Evolutionary conservation across 1,140 invertebrate genomes (phyloP), one percentile per base, ranked within the genome.

Genomic region (Drosophila obscura): DNA sequence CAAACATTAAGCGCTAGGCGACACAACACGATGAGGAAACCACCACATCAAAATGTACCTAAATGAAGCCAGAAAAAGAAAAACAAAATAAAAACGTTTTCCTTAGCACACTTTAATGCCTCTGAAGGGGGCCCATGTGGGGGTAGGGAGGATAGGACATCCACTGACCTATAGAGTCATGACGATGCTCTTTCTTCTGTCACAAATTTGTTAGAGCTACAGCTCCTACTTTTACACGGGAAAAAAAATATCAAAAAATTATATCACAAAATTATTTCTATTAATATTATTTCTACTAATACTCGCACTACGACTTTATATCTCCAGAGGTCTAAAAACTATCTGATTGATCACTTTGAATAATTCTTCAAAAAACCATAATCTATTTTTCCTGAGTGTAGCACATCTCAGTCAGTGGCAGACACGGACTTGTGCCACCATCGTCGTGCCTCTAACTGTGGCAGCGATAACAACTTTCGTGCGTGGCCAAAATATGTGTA

Each of bases 381-480:
- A 19, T 19, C 19, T 19, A 1, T 1, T 67, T 16, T 57, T 59
- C 43, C 39, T 41, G 15, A 61, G 31, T 55, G 49, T 45, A 49
- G 53, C 28, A 39, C 31, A 41, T 41, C 35, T 67, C 52, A 48
- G 48, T 41, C 39, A 35, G 45, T 39, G 59, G 69, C 79, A 65
- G 72, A 60, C 60, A 56, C 55, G 74, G 53, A 76, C 60, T 56
- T 11, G 9, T 11, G 1, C 35, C 35, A 4, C 35, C 31, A 35
- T 35, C 11, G 67, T 55, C 67, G 44, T 49, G 45, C 69, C 67
- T 78, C 77, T 79, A 80, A 80, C 67, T 80, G 78, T 80, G 77
- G 73, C 63, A 79, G 63, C 69, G 72, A 79, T 72, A 87, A 78
- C 83, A 87, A 77, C 82, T 78, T 85, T 85, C 82, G 69, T 74